Evolutionary conservation across 1,140 invertebrate species (phyloP), one percentile per base, ranked within the genome.

Genomic region (Camponotus floridanus): DNA sequence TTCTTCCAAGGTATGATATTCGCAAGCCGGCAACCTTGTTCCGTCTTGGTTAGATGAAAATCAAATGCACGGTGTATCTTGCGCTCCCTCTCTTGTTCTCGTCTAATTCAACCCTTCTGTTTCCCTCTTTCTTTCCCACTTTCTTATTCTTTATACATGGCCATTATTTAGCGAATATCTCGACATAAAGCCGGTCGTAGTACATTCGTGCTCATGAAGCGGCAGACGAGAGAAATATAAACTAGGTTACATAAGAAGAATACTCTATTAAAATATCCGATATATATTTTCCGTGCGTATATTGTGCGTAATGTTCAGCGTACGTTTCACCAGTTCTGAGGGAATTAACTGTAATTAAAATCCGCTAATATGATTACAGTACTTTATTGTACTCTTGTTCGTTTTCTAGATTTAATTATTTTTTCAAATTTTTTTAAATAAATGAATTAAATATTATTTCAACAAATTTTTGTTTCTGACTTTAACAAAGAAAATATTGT

Each of bases 141-240:
- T 13, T 61, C 71, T 62, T 74, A 83, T 74, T 74, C 68, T 83
- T 83, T 83, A 61, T 61, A n/a, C 33, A 73, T 65, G 55, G 18
- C 39, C 55, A 45, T 81, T 73, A 62, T 74, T 83, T 83, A 61
- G 39, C 79, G 39, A 42, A 83, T 73, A 83, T 83, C 68, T 83
- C 36, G 68, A 39, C 39, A 31, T 74, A 83, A 83, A 74, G 68
- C 73, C 68, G 21, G 31, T 13, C 68, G 39, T 36, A 42, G 21
- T 8, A 36, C 61, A 45, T 15, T 8, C 79, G 18, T 26, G 39
- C 26, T 73, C 68, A 33, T 61, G 73, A 61, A 73, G 26, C 55
- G 68, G 31, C 68, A 73, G 79, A 5, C 42, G 76, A 80, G 21
- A 80, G 39, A 26, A 26, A 39, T 45, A 8, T 59, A 15, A 71